Evolutionary conservation across 1,140 invertebrate species (phyloP).

Genomic region (Ditylenchus dipsaci): DNA sequence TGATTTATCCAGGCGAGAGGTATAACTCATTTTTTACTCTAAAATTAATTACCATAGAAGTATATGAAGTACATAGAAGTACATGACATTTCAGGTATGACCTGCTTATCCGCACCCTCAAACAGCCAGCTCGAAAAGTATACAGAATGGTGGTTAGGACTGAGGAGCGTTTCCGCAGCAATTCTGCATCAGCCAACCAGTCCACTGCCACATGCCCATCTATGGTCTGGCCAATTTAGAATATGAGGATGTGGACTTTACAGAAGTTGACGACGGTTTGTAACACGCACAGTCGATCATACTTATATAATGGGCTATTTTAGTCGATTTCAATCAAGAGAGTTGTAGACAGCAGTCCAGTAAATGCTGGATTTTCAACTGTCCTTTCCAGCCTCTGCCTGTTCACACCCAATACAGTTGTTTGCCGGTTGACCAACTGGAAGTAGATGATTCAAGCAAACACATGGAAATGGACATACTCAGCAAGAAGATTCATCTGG

Average conservation of each 20-base stretch:
- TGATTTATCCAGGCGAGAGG: slow-evolving; percentile 16
- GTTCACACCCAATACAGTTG: neutral
- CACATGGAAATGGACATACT: neutral
- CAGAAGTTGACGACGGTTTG: neutral
- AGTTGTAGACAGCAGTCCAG: slow-evolving; percentile 4
- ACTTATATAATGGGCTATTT: too few relatives aligned
- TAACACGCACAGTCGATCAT: too few relatives aligned
- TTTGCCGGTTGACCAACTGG: neutral
- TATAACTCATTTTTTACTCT: too few relatives aligned
- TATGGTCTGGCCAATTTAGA: slow-evolving; percentile 21
- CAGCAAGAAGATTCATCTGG: slow-evolving; percentile 1
- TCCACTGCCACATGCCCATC: neutral
- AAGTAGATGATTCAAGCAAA: neutral
- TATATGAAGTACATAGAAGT: too few relatives aligned
- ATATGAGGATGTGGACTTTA: slow-evolving; percentile 11
- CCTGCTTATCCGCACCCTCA: neutral
- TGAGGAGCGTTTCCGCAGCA: neutral
- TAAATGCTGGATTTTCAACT: slow-evolving; percentile 12
- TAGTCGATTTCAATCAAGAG: slow-evolving; percentile 6
- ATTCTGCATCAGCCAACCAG: neutral
- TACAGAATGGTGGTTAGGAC: slow-evolving; percentile 9
- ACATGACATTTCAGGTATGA: too few relatives aligned
- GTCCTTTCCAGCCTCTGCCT: slow-evolving; percentile 16
- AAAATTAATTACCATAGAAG: too few relatives aligned
- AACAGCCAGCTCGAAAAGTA: slow-evolving; percentile 7